Base-by-base conservation (phyloP, 2,797 vertebrate species). In the Girardinus metallicus region DNA sequence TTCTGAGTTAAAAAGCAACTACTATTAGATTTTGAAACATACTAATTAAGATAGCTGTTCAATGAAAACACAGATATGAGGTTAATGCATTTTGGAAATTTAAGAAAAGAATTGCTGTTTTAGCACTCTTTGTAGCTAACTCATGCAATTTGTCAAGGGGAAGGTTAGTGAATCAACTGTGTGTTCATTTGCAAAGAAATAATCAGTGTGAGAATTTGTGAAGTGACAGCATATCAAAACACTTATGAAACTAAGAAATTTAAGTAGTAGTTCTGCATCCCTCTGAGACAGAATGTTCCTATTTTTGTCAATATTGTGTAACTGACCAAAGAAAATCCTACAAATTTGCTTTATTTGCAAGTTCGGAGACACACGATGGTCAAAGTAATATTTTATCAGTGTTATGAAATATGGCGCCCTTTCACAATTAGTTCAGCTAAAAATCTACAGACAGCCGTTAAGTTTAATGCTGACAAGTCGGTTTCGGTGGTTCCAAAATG, bases 321-420 rank as follows among this genome's bases (percentile, higher is more conserved):
- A 74, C 21, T 55, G 16, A 55, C 51, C 34, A 18, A 11, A 36
- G 31, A 21, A 53, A 36, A 39, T 49, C 29, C 71, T 39, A 53
- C 13, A 55, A 75, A 75, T 39, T 41, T 55, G 36, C 73, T 75
- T 57, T 43, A n/a, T 75, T n/a, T 75, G 73, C 73, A 55, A 75
- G 73, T 57, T 75, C 57, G n/a, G 36, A 53, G 53, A 57, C 7
- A 4, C 16, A n/a, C 3, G 3, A n/a, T n/a, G 34, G 73, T 55
- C 73, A 55, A 18, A 75, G 51, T 41, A 41, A 57, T 57, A 74
- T 74, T 74, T 55, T 74, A 53, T 74, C 34, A 55, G 36, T 57
- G 51, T 74, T 55, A 53, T 16, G 51, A 74, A 74, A 74, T 74
- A 11, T 41, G 34, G 31, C 39, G 49, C 36, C 51, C 34, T 74